Evolutionary conservation across 2,113 vertebrate genomes (phyloP), one percentile per base, ranked within the genome.

Genomic region (Osmerus eperlanus): DNA sequence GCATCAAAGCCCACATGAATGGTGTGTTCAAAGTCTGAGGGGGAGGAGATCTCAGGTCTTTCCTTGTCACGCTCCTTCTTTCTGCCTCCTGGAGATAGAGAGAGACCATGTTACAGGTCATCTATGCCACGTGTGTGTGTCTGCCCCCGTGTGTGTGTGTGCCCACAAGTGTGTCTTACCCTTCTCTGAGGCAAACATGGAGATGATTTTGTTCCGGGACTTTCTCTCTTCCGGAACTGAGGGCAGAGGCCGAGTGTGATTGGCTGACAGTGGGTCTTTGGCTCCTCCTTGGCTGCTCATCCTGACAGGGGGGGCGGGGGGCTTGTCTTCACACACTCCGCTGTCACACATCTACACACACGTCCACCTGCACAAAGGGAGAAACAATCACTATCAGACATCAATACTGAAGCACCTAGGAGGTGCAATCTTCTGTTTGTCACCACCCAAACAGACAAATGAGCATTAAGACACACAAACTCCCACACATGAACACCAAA

Each of bases 1-100:
- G 96, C 94, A 88, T 98, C 96, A 67, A 99, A 99, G 70, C 97
- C 97, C 58, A 99, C 97, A 67, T 99, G 97, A 85, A 99, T 98
- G 58, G 97, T 99, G 55, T 99, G 97, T 67, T 99, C 97, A 90
- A 99, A 99, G 81, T 99, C 97, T 3, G 97, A 99, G 0, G 97
- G 97, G 0, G 93, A 95, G 41, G 97, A 99, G 84, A 99, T 99
- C 88, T 99, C 97, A 66, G 97, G 97, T 51, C 97, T 90, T 79
- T 99, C 97, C 82, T 97, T 99, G 80, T 99, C 97, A 71, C 93
- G 94, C 75, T 99, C 91, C 82, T 97, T 99, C 89, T 97, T 98
- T 86, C 82, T 95, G 84, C 94, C 95, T 88, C 92, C 97, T 99
- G 81, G 51, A 61, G 21, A 60, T 12, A 25, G 19, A 23, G 19